Conservation (phyloP, 1,140 invertebrate genomes). For the Bombus terrestris region DNA sequence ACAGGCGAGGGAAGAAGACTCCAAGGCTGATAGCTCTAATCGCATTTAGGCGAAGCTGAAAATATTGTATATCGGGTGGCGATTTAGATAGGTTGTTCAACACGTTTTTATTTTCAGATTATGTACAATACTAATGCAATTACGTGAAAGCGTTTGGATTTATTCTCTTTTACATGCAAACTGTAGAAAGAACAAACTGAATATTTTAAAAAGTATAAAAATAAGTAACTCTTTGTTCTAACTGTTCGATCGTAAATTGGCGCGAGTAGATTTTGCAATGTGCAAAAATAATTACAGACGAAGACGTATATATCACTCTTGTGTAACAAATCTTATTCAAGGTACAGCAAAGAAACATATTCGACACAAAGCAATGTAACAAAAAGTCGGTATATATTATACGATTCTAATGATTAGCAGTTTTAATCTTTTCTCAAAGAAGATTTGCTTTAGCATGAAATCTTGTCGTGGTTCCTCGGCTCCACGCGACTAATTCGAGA, state of each 20-base stretch:
- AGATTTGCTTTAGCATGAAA: neutral
- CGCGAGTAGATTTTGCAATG: too few relatives aligned
- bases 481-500: neutral
- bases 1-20: neutral
- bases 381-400: too few relatives aligned
- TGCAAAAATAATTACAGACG: neutral
- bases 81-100: neutral
- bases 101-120: fast-evolving
- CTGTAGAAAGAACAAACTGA: neutral
- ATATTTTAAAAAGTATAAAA: too few relatives aligned
- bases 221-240: neutral
- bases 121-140: neutral
- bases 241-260: neutral
- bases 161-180: neutral
- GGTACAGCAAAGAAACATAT: neutral
- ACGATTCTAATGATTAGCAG: neutral
- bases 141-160: neutral
- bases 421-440: too few relatives aligned
- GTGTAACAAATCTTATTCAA: neutral
- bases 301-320: too few relatives aligned
- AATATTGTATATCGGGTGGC: neutral
- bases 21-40: too few relatives aligned
- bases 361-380: neutral
- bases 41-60: neutral
- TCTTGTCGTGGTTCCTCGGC: neutral